These are phyloP conservation scores for Cacoxenus indagator DNA, from an alignment of 2,888 invertebrate genomes.

Conservation along the genomic window DNA sequence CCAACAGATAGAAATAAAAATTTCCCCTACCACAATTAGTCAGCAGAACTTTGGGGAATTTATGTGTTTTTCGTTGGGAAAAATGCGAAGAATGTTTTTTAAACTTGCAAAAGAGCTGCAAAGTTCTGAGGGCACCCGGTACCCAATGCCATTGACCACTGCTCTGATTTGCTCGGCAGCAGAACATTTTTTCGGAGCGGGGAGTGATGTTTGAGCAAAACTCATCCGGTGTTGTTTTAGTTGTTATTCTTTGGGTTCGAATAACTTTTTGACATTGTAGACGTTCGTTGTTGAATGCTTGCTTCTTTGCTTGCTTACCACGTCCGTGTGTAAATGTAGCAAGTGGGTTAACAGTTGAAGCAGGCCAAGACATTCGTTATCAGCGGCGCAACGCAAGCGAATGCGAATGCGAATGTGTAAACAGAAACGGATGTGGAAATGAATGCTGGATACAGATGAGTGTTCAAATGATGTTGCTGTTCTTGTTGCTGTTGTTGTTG, in stretches of 20 bases:
- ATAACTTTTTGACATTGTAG: constrained; percentile 43
- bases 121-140: neutral
- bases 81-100: constrained; percentile 16
- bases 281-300: constrained; percentile 1
- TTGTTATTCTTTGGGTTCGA: constrained; percentile 36
- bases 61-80: constrained; percentile 26
- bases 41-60: constrained; percentile 54
- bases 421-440: constrained; percentile 51
- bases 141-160: neutral
- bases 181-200: neutral
- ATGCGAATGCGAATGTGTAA: constrained; percentile 29
- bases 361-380: constrained; percentile 36
- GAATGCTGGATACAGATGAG: constrained; percentile 24
- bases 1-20: neutral
- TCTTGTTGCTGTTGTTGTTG: constrained; percentile 13
- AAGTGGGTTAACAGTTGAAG: too few relatives aligned
- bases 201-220: neutral
- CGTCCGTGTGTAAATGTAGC: too few relatives aligned
- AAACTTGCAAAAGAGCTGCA: constrained; percentile 5
- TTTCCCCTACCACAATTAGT: constrained; percentile 30
- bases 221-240: constrained; percentile 44
- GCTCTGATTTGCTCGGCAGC: constrained; percentile 42
- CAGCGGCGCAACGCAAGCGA: constrained; percentile 29
- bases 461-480: constrained; percentile 22
- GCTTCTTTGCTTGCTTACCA: too few relatives aligned